Evolutionary conservation across 2,797 vertebrate genomes (phyloP).

Genomic region (Linurgus olivaceus): DNA sequence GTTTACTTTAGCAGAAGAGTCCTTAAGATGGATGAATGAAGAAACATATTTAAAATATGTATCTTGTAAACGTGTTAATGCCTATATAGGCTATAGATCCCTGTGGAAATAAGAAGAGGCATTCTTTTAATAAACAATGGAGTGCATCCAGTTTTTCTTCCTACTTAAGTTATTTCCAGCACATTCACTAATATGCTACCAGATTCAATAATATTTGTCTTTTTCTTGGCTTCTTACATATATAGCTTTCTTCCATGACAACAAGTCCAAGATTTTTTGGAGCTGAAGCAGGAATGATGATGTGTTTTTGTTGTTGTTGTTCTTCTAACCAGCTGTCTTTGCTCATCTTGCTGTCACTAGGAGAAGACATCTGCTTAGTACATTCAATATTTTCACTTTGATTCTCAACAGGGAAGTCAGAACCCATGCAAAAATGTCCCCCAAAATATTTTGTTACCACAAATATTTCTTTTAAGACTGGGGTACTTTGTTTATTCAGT

Average conservation of each 20-base stretch:
- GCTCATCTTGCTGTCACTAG: slow-evolving; percentile 60
- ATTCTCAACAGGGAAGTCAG: slow-evolving; percentile 44
- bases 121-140: slow-evolving; percentile 58
- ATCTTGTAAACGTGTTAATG: slow-evolving; percentile 36
- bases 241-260: slow-evolving; percentile 58
- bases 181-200: slow-evolving; percentile 57
- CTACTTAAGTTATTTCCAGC: slow-evolving; percentile 53
- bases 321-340: slow-evolving; percentile 67
- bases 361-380: slow-evolving; percentile 46
- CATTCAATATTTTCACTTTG: slow-evolving; percentile 51
- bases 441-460: neutral
- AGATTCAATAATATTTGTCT: slow-evolving; percentile 53
- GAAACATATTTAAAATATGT: slow-evolving; percentile 33
- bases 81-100: slow-evolving; percentile 10
- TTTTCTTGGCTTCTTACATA: slow-evolving; percentile 56
- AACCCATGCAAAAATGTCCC: neutral
- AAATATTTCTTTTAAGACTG: slow-evolving; percentile 2
- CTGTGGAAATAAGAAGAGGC: slow-evolving; percentile 34
- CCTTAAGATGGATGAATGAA: neutral
- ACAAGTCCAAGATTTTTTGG: slow-evolving; percentile 60
- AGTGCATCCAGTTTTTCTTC: slow-evolving; percentile 25
- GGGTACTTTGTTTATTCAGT: neutral
- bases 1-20: neutral
- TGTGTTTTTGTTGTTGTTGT: slow-evolving; percentile 56
- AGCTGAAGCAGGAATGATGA: slow-evolving; percentile 56